Evolutionary conservation across 2,888 invertebrate species (phyloP).

Genomic region (Carpatolechia fugitivella): DNA sequence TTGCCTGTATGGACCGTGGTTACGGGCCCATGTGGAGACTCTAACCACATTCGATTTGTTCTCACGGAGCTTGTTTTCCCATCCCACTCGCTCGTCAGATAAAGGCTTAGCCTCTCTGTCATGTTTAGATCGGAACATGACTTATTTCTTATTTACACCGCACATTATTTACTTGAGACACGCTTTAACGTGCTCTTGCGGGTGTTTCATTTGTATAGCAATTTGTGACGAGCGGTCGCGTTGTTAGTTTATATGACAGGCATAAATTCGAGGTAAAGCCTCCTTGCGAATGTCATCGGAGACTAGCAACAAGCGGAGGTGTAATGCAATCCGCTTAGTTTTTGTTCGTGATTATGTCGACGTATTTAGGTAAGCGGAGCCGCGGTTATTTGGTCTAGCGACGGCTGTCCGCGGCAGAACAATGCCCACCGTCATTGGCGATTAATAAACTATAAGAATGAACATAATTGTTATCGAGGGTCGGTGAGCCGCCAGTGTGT

Average conservation of each 20-base stretch:
- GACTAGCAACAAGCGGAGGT: slow-evolving; percentile 34
- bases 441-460: slow-evolving; percentile 67
- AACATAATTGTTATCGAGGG: slow-evolving; percentile 56
- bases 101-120: slow-evolving; percentile 37
- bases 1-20: slow-evolving; percentile 44
- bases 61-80: slow-evolving; percentile 60
- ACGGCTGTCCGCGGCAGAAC: slow-evolving; percentile 62
- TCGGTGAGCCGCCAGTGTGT: slow-evolving; percentile 31
- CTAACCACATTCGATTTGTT: slow-evolving; percentile 56
- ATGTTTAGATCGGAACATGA: slow-evolving; percentile 39
- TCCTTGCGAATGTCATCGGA: slow-evolving; percentile 14
- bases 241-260: not conserved
- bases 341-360: slow-evolving; percentile 48
- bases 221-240: not conserved
- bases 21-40: slow-evolving; percentile 47
- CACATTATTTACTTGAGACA: slow-evolving; percentile 37
- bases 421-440: slow-evolving; percentile 57
- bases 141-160: slow-evolving; percentile 41
- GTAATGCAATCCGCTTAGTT: slow-evolving; percentile 50
- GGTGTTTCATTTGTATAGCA: not conserved
- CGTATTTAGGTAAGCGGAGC: slow-evolving; percentile 57
- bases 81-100: slow-evolving; percentile 42
- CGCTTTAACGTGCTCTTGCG: slow-evolving; percentile 2
- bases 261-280: slow-evolving; percentile 3
- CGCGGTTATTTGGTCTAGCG: slow-evolving; percentile 74